Base-by-base conservation (phyloP, 2,797 vertebrate genomes). In the Tapirus indicus region DNA sequence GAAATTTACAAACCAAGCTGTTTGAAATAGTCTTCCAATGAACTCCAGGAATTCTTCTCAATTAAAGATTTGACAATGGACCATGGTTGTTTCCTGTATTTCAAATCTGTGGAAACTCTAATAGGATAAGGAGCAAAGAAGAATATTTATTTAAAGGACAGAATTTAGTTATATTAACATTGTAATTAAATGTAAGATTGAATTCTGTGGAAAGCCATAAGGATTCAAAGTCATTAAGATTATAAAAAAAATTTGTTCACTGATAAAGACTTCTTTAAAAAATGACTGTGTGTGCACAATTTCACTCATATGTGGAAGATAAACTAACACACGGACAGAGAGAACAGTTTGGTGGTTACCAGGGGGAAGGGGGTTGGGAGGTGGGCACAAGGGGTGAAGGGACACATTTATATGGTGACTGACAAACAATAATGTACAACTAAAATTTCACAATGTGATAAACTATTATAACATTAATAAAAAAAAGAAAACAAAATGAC, bases 1-100 rank as follows among this genome's bases (percentile, higher is more conserved):
- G 86, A 91, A 80, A 58, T 92, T 72, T 93, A 97, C 98, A 98
- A 93, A 99, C 99, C 99, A 97, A 99, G 99, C 95, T 99, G 99
- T 98, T 98, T 99, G 98, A 99, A 99, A 98, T 99, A 99, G n/a
- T 99, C 99, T 84, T 99, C 99, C 90, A 99, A 98, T 68, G 99
- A 99, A 80, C 99, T 99, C 99, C 99, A 99, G 44, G 99, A 99
- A 98, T 99, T 99, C 98, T 99, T 99, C 94, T 99, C 99, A 3
- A 99, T 99, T 97, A 99, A 99, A 88, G 99, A 99, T 98, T 99
- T 99, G 85, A 99, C 95, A 97, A 99, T 98, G 56, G 99, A 99
- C 99, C 99, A 99, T 0, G 99, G 99, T 94, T 99, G 99, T 98
- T 99, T 99, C 98, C 98, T 99, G 96, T 99, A 99, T 93, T 99